Conservation (phyloP, 2,888 invertebrate species). For the Xanthia icteritia region DNA sequence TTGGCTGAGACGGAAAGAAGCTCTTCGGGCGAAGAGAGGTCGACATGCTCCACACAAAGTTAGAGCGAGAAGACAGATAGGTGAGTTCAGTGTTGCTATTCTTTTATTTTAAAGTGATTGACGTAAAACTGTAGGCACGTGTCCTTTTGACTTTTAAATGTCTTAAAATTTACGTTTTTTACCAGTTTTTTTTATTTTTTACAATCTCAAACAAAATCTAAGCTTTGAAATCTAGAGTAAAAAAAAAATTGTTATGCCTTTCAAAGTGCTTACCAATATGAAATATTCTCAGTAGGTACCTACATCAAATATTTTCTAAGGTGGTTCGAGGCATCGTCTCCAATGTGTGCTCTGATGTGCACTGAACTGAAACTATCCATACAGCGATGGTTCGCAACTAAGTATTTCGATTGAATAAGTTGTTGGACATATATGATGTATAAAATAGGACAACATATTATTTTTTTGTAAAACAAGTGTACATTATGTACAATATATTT, state of each 20-base stretch:
- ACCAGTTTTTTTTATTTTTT: neutral
- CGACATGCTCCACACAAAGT: constrained; percentile 61
- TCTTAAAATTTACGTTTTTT: neutral
- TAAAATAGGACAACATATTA: too few relatives aligned
- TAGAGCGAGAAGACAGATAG: constrained; percentile 74
- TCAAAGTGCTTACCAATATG: neutral
- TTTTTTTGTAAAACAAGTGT: too few relatives aligned
- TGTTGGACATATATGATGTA: too few relatives aligned
- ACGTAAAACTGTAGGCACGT: neutral
- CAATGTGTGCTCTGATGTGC: constrained; percentile 18
- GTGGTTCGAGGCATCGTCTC: neutral
- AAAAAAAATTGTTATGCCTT: neutral
- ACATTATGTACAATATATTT: too few relatives aligned
- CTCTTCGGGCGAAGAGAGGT: constrained; percentile 72
- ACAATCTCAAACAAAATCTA: too few relatives aligned
- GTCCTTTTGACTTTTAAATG: too few relatives aligned
- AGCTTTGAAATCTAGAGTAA: neutral
- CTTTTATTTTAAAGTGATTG: neutral
- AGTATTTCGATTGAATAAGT: constrained; percentile 9
- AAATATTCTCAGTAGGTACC: neutral
- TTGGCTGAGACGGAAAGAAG: constrained; percentile 78
- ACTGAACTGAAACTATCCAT: constrained; percentile 12
- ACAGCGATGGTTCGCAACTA: constrained; percentile 2
- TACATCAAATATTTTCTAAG: constrained; percentile 3
- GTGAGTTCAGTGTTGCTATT: constrained; percentile 64